These are phyloP conservation scores for Sisyra terminalis DNA, from an alignment of 2,888 invertebrate species.

Conservation along the genomic window DNA sequence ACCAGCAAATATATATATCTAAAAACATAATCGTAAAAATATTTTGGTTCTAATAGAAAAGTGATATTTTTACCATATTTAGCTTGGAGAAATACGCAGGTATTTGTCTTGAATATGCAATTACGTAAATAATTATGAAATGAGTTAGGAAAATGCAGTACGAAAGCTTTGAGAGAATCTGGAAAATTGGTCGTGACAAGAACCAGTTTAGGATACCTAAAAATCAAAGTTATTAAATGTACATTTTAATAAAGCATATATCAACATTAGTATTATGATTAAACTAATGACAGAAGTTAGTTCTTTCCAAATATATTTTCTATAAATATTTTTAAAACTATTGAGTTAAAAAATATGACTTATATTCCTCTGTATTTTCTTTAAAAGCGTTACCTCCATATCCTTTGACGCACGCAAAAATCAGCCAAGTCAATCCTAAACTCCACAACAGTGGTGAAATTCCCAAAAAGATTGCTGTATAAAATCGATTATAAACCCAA, in stretches of 20 bases:
- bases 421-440: constrained; percentile 24
- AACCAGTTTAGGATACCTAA: constrained; percentile 12
- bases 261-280: too few species aligned
- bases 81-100: not conserved
- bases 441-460: constrained; percentile 25
- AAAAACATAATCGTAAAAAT: not conserved
- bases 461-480: constrained; percentile 11
- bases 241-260: too few species aligned
- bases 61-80: constrained; percentile 1
- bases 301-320: too few species aligned
- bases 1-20: not conserved
- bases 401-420: constrained; percentile 26
- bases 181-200: constrained; percentile 11
- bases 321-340: too few species aligned
- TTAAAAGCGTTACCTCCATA: constrained; percentile 21
- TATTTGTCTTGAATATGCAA: not conserved
- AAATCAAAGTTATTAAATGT: constrained; percentile 10
- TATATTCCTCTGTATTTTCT: too few species aligned
- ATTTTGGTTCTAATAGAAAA: too few species aligned
- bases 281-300: too few species aligned
- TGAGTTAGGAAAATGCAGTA: constrained; percentile 12
- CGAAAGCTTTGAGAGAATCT: constrained; percentile 10
- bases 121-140: constrained; percentile 3
- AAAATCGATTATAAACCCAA: constrained; percentile 18
- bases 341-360: too few species aligned